These are phyloP conservation scores for Drosophila tani DNA, from an alignment of 1,140 invertebrate species.

Conservation along the genomic window DNA sequence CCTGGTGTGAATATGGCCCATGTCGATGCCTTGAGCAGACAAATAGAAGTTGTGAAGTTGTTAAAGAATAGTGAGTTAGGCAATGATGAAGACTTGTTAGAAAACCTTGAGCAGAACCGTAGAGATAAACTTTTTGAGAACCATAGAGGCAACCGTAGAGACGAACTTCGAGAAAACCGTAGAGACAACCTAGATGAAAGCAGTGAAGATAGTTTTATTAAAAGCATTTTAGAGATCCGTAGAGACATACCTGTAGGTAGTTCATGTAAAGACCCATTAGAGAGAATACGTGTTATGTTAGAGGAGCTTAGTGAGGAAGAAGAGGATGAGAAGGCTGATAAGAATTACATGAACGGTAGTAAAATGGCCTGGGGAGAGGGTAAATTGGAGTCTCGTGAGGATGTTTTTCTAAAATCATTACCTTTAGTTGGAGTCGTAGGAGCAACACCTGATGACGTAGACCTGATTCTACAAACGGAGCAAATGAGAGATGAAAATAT, in stretches of 20 bases:
- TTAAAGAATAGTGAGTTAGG: neutral
- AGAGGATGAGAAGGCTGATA: neutral
- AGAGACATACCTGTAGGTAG: neutral
- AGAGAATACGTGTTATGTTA: neutral
- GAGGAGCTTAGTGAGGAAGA: neutral
- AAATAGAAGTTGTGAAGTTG: neutral
- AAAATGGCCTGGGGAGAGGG: constrained; percentile 7
- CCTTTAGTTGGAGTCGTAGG: constrained; percentile 3
- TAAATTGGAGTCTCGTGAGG: neutral
- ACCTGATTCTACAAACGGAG: constrained; percentile 10
- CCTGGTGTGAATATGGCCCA: neutral
- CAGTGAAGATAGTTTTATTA: neutral
- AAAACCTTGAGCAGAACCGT: neutral
- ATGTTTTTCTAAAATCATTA: neutral
- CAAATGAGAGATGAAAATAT: constrained; percentile 6
- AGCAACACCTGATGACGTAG: neutral
- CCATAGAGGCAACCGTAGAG: too few species aligned
- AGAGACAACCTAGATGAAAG: neutral
- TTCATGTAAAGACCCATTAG: neutral
- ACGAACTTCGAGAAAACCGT: neutral
- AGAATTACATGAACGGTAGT: neutral
- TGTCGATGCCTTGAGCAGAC: neutral
- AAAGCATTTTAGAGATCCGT: neutral
- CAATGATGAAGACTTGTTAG: neutral
- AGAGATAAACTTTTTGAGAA: too few species aligned